phyloP scores from a whole-genome alignment of 2,888 invertebrate species.

The Dynastes tityus region DNA sequence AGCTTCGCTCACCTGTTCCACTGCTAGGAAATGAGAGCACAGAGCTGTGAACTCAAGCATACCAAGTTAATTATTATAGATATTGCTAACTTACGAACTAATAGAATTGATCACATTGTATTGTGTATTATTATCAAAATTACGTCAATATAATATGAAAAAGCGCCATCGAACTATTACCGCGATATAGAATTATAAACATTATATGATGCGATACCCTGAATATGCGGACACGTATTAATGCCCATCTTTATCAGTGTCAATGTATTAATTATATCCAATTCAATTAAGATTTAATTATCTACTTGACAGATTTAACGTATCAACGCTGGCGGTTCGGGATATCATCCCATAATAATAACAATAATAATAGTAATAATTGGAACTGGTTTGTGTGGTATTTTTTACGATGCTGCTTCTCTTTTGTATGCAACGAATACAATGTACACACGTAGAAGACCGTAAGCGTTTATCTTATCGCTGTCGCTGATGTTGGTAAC shows the following conservation, averaged over 20 bases:
- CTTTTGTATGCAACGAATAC: not conserved
- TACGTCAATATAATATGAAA: too few species aligned
- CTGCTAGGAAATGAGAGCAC: too few species aligned
- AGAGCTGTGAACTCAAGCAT: too few species aligned
- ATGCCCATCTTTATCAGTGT: constrained; percentile 40
- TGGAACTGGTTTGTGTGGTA: constrained; percentile 33
- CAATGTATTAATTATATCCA: constrained; percentile 50
- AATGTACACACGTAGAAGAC: not conserved
- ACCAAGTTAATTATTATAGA: too few species aligned
- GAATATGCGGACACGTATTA: not conserved
- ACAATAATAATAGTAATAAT: constrained; percentile 41
- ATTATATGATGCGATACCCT: not conserved
- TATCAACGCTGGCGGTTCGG: constrained; percentile 41
- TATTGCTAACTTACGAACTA: too few species aligned
- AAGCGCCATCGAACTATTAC: too few species aligned
- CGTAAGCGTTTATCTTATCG: constrained; percentile 52
- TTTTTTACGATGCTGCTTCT: constrained; percentile 13
- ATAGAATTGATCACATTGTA: too few species aligned
- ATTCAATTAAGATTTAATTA: constrained; percentile 52
- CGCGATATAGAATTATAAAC: not conserved
- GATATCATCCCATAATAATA: constrained; percentile 12
- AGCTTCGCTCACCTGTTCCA: too few species aligned
- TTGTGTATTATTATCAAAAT: too few species aligned
- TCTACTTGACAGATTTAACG: constrained; percentile 50
- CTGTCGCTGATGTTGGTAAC: constrained; percentile 45